phyloP scores from a whole-genome alignment of 1,140 invertebrate genomes.

The Riptortus pedestris region DNA sequence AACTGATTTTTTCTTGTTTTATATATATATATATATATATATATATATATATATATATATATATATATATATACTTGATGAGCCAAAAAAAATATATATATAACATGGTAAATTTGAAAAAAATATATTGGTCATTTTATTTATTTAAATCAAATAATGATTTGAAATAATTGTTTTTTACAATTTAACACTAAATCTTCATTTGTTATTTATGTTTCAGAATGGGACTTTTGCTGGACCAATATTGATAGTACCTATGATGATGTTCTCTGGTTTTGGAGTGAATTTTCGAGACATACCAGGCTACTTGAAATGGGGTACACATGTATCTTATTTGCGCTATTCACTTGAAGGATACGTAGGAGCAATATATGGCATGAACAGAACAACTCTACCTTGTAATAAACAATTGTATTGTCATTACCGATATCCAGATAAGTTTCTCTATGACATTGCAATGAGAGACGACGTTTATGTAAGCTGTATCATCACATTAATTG shows the following conservation, averaged over 20 bases:
- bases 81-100: no score
- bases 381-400: slow-evolving; percentile 54
- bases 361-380: slow-evolving; percentile 68
- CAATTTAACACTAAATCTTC: no score
- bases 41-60: no score
- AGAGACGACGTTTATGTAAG: slow-evolving; percentile 68
- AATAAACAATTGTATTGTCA: slow-evolving; percentile 57
- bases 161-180: no score
- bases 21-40: no score
- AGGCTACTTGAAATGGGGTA: slow-evolving; percentile 72
- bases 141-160: no score
- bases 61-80: no score
- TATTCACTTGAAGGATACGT: slow-evolving; percentile 78
- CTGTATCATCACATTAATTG: slow-evolving; percentile 60
- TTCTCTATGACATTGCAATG: slow-evolving; percentile 70
- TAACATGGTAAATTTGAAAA: no score
- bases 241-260: slow-evolving; percentile 64
- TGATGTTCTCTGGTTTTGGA: slow-evolving; percentile 80
- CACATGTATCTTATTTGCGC: slow-evolving; percentile 73
- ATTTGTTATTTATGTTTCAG: no score
- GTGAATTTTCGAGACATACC: slow-evolving; percentile 67
- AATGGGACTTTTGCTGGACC: slow-evolving; percentile 75
- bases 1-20: no score
- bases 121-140: no score
- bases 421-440: slow-evolving; percentile 58